Percentiles rank a stretch among this genome's conserved stretches.
Evolutionary conservation across 2,113 vertebrate species (phyloP).

Genomic region (Corythoichthys intestinalis): DNA sequence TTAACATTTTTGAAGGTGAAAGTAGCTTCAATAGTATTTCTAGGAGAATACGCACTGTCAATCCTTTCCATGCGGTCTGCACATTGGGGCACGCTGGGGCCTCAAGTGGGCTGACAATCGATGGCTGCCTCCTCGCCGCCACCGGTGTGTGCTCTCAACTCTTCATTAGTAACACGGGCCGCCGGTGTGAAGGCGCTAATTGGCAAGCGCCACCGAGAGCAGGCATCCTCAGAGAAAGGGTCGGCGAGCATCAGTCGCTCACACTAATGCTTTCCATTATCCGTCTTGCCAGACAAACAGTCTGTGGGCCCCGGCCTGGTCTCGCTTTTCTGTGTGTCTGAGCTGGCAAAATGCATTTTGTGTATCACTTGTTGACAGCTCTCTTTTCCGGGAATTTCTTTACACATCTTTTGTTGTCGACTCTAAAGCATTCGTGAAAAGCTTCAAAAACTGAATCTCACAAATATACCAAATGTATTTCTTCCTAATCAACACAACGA

Average conservation of each 20-base stretch:
- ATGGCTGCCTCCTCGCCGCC: conserved; percentile 41
- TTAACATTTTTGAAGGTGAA: too few relatives aligned
- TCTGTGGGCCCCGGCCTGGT: conserved; percentile 10
- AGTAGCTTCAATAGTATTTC: too few relatives aligned
- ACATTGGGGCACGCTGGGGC: neutral
- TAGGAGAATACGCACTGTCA: neutral
- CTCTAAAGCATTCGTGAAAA: conserved; percentile 16
- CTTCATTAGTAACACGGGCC: conserved; percentile 56
- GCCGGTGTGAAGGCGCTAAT: conserved; percentile 55
- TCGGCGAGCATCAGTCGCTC: conserved; percentile 58
- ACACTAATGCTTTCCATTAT: conserved; percentile 70
- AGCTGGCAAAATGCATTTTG: conserved; percentile 28
- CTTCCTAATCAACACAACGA: neutral
- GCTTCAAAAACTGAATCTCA: conserved; percentile 7
- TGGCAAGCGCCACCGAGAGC: conserved; percentile 67
- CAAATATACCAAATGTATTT: neutral
- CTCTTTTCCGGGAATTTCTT: neutral
- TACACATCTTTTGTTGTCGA: conserved; percentile 25
- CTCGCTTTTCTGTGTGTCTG: conserved; percentile 10
- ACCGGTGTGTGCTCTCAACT: conserved; percentile 34
- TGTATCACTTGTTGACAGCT: conserved; percentile 19
- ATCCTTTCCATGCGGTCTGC: neutral
- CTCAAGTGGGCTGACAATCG: conserved; percentile 45
- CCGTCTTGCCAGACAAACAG: conserved; percentile 49
- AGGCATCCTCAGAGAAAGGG: conserved; percentile 57